Evolutionary conservation across 1,140 invertebrate species (phyloP).

Genomic region (Phymastichus coffea): DNA sequence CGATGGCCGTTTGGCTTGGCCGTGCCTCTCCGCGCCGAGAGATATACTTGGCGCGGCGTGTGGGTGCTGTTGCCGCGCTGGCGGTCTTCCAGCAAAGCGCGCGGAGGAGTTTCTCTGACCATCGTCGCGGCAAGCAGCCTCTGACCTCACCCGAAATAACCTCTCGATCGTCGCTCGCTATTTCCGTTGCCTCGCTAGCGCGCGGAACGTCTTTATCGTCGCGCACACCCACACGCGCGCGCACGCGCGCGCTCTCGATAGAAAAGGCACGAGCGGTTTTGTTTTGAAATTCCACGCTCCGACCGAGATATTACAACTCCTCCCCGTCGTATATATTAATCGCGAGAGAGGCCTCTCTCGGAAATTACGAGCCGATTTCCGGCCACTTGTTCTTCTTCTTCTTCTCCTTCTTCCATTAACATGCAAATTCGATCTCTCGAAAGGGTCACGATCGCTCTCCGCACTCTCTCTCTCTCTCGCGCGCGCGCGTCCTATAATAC

Average conservation of each 20-base stretch:
- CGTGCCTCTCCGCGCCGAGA: too few species aligned
- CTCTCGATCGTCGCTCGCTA: too few species aligned
- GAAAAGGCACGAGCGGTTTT: too few species aligned
- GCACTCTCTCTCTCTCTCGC: neutral
- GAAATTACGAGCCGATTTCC: conserved; percentile 52
- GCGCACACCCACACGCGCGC: neutral
- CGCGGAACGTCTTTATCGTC: conserved; percentile 26
- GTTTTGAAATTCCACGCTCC: too few species aligned
- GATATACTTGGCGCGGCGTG: conserved; percentile 37
- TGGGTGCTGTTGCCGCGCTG: conserved; percentile 45
- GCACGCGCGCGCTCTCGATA: neutral
- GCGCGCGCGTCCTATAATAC: conserved; percentile 37
- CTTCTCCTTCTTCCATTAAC: conserved; percentile 56
- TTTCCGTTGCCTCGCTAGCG: too few species aligned
- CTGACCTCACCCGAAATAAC: conserved; percentile 58
- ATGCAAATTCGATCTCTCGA: conserved; percentile 57
- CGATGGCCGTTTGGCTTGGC: neutral
- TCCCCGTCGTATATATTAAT: conserved; percentile 38
- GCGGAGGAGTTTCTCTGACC: conserved; percentile 57
- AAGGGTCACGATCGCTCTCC: too few species aligned
- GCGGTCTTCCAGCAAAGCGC: conserved; percentile 52
- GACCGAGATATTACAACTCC: too few species aligned
- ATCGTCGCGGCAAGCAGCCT: conserved; percentile 59
- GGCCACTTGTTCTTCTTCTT: conserved; percentile 27
- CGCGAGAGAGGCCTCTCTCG: conserved; percentile 39